Conservation (phyloP, 2,113 vertebrate species). For the Symphodus melops region DNA sequence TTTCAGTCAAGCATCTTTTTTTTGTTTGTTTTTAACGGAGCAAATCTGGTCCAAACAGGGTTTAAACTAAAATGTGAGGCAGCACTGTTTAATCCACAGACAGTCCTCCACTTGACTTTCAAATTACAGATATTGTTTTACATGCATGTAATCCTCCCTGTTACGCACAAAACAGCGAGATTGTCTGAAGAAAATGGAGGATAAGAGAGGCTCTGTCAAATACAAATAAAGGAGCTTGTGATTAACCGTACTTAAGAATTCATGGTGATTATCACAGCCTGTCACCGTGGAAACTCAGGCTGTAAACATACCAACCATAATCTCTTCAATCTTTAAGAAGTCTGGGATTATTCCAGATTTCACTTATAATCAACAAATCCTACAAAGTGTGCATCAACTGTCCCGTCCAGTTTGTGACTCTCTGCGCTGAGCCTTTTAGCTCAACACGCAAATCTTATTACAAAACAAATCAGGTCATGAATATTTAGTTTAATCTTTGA, state of each 20-base stretch:
- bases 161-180: not conserved
- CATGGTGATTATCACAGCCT: not conserved
- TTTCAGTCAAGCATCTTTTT: too few species aligned
- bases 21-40: too few species aligned
- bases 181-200: not conserved
- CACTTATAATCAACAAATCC: not conserved
- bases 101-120: not conserved
- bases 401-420: not conserved
- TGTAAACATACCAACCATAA: not conserved
- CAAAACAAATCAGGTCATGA: not conserved
- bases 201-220: not conserved
- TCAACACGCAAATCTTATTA: not conserved
- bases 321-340: not conserved
- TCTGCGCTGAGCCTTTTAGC: not conserved
- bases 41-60: too few species aligned
- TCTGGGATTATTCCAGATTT: not conserved
- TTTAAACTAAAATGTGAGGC: too few species aligned
- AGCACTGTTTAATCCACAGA: not conserved
- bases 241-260: too few species aligned
- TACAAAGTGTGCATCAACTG: not conserved
- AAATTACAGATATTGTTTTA: not conserved
- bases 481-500: not conserved
- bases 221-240: too few species aligned
- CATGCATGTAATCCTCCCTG: not conserved
- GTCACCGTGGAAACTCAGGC: not conserved